These are phyloP conservation scores for Stomatorhinus walkeri DNA, from an alignment of 2,797 vertebrate genomes.

Conservation along the genomic window DNA sequence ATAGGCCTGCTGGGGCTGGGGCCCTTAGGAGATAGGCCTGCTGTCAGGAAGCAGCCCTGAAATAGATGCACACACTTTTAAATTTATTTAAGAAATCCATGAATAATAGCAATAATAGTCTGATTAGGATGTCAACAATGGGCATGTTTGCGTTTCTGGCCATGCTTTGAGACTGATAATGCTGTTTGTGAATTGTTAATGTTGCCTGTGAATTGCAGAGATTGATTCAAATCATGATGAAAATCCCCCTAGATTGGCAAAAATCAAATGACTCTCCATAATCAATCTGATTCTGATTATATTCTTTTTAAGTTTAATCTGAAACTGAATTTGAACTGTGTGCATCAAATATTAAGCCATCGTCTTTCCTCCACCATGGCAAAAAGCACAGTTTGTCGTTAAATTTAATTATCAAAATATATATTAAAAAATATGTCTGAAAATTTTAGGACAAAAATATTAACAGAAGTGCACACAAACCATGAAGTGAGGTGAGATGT, in stretches of 20 bases:
- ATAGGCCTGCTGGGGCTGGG: background rate
- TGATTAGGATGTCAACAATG: background rate
- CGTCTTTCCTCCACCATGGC: background rate
- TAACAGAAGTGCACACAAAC: background rate
- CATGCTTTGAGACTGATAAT: background rate
- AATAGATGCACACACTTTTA: background rate
- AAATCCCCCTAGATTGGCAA: background rate
- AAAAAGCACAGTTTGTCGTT: background rate
- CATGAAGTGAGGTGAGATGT: background rate
- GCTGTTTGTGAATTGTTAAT: background rate
- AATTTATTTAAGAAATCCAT: background rate
- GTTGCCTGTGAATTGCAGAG: background rate
- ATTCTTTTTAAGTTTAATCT: background rate
- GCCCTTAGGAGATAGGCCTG: background rate
- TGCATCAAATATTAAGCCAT: background rate
- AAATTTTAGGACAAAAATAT: background rate
- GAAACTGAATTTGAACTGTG: background rate
- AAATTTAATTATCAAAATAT: background rate
- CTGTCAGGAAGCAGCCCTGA: background rate
- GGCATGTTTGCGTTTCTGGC: background rate
- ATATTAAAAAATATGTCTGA: background rate
- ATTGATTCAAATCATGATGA: background rate
- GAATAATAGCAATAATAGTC: background rate
- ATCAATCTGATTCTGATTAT: background rate
- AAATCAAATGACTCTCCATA: background rate